A percentile compares a stretch with the other conserved stretches of the same genome.
Evolutionary conservation across 2,888 invertebrate species (phyloP).

Genomic region (Heteropelma amictum): DNA sequence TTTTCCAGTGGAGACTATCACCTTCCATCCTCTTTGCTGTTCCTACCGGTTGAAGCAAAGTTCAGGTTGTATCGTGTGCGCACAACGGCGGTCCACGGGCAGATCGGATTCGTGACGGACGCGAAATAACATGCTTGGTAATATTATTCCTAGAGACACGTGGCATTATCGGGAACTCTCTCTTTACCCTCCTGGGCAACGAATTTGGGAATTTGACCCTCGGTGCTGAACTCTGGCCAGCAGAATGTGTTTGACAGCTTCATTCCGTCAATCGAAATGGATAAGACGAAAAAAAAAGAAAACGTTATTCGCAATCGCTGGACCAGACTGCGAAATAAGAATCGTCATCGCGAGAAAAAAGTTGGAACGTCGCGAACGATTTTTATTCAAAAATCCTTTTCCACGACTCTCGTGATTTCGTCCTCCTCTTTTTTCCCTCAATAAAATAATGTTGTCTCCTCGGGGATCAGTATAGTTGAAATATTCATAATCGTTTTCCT

Average conservation of each 20-base stretch:
- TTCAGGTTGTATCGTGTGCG: neutral
- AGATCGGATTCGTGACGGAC: slow-evolving; percentile 4
- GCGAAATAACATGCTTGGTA: neutral
- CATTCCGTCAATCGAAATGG: no score
- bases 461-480: slow-evolving; percentile 45
- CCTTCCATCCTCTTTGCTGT: slow-evolving; percentile 4
- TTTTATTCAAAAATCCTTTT: neutral
- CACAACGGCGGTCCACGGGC: neutral
- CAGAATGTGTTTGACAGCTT: no score
- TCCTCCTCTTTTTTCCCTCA: slow-evolving; percentile 8
- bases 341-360: neutral
- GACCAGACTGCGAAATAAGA: no score
- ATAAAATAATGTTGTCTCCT: slow-evolving; percentile 43
- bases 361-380: neutral
- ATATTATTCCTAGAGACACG: no score
- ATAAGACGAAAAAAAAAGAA: no score
- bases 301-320: no score
- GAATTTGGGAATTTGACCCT: no score
- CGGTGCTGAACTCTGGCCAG: no score
- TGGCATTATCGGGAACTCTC: no score
- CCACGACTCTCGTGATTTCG: neutral
- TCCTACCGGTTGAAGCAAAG: slow-evolving; percentile 1
- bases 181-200: no score
- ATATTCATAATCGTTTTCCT: slow-evolving; percentile 47
- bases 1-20: neutral